Base-by-base conservation (phyloP, 2,113 vertebrate genomes). In the Dolichallabes microphthalmus region DNA sequence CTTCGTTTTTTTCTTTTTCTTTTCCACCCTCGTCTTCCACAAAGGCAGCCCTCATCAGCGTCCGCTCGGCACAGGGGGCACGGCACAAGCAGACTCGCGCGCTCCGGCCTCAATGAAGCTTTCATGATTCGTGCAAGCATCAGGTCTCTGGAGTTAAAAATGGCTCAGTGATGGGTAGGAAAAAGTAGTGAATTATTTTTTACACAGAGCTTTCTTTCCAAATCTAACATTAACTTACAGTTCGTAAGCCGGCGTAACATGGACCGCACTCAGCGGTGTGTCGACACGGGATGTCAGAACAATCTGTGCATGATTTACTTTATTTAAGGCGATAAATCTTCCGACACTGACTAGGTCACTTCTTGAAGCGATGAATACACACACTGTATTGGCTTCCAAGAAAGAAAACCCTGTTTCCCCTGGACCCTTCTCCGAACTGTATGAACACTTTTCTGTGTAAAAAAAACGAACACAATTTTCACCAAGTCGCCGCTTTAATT, bases 21-120 rank as follows among this genome's bases (percentile, higher is more conserved):
- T 83, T 74, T 71, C 64, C 76, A 45, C 20, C 83, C 78, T 76
- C 61, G 53, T 50, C 76, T 77, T 88, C 77, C 74, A 89, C 82
- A 87, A 89, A 86, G 84, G 82, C 76, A 27, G 84, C 85, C 86
- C 86, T 89, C 75, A 89, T 83, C 88, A 75, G 78, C 75, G 39
- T 30, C 80, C 68, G 25, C 61, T 55, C 15, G 19, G 25, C 64
- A 73, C 22, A 73, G 69, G 58, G 39, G 80, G 45, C 17, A 20
- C 73, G 57, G 53, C 55, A 73, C 45, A 68, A 73, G 75, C 60
- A 76, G 82, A 55, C 64, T 14, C 57, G 76, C 27, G 7, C 58
- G 58, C 55, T 32, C 22, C 39, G 2, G 35, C 22, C 82, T 88
- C 77, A 88, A 86, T 80, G 79, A 55, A 35, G 60, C 57, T 78